phyloP scores from a whole-genome alignment of 2,888 invertebrate genomes.

The Cephus nigrinus region DNA sequence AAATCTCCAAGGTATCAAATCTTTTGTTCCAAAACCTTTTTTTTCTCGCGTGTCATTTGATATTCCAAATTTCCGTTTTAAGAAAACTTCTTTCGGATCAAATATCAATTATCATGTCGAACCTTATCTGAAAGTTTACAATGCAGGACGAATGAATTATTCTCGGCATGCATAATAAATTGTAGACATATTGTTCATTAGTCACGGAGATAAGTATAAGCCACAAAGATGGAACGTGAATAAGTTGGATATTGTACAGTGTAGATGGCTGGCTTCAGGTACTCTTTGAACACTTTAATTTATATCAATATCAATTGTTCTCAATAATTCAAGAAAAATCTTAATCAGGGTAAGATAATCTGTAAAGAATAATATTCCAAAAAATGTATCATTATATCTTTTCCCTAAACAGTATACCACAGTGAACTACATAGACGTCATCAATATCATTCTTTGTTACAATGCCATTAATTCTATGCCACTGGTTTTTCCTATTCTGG shows the following conservation, averaged over 20 bases:
- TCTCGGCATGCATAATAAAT: slow-evolving; percentile 19
- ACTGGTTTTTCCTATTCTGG: neutral
- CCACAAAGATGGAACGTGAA: neutral
- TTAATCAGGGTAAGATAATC: neutral
- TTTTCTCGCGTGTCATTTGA: neutral
- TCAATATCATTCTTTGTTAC: neutral
- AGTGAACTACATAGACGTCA: neutral
- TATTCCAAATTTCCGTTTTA: slow-evolving; percentile 54
- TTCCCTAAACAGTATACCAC: neutral
- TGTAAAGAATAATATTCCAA: neutral
- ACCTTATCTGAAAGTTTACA: neutral
- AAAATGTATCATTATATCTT: neutral
- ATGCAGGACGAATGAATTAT: slow-evolving; percentile 20
- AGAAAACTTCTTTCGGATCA: neutral
- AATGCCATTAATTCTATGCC: neutral
- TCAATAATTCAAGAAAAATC: neutral
- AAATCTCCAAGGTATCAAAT: neutral
- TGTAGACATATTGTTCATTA: slow-evolving; percentile 29
- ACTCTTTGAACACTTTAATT: neutral
- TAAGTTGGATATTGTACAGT: slow-evolving; percentile 8
- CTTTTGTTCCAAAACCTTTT: neutral
- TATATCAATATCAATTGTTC: too few relatives aligned
- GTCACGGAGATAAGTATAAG: slow-evolving; percentile 32
- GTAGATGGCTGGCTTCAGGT: neutral
- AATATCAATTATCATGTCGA: neutral